Percentiles rank a stretch among this genome's conserved stretches.
These are phyloP conservation scores for Zapus hudsonius DNA, from an alignment of 2,113 vertebrate genomes.

Conservation along the genomic window DNA sequence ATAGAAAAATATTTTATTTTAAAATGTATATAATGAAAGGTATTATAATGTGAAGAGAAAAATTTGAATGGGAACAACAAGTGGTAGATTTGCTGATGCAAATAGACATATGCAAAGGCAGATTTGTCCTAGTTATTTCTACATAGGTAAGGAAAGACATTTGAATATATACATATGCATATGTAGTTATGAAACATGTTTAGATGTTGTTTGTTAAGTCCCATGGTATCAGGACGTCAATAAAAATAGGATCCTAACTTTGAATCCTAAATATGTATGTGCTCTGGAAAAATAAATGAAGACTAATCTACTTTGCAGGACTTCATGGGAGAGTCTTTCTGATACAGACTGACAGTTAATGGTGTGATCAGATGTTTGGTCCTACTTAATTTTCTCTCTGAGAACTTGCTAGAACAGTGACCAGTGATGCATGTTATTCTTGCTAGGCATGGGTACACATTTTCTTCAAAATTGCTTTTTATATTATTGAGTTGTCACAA, in stretches of 20 bases:
- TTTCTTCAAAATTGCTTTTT: conserved; percentile 35
- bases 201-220: not conserved
- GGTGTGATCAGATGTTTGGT: not conserved
- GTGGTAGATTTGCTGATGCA: not conserved
- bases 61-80: not conserved
- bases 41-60: not conserved
- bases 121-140: not conserved
- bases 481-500: not conserved
- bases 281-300: not conserved
- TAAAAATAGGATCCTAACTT: not conserved
- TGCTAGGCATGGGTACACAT: not conserved
- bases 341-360: not conserved
- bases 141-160: not conserved
- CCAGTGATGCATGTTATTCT: not conserved
- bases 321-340: not conserved
- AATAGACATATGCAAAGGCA: not conserved
- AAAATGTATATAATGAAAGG: not conserved
- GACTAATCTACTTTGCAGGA: not conserved
- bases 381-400: not conserved
- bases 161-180: not conserved
- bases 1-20: too few species aligned
- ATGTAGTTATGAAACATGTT: not conserved
- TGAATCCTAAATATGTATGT: not conserved
- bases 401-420: not conserved
- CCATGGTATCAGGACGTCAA: not conserved